Evolutionary conservation across 2,888 invertebrate genomes (phyloP), one percentile per base, ranked within the genome.

Genomic region (Drosophila seclusa): DNA sequence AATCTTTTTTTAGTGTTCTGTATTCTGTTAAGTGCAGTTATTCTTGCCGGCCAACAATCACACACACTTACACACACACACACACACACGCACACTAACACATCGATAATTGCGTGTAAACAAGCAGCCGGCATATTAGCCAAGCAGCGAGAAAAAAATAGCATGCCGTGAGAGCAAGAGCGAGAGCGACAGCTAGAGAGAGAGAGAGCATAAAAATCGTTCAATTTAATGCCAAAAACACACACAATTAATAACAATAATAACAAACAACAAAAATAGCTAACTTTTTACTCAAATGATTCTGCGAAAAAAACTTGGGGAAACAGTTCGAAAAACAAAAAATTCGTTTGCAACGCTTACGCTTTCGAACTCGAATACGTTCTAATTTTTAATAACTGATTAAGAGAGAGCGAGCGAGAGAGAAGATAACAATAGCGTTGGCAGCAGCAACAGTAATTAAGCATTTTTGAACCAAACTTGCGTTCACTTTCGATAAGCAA

Each of bases 101-200:
- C 32, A 61, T 24, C 52, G 62, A 45, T 45, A 45, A 24, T 45
- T 45, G 45, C 16, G 45, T 16, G 45, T 45, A 24, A 45, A 45
- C 38, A 32, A 61, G 42, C 53, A 53, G 38, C 79, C 79, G 79
- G 78, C 82, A 78, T 71, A 81, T 78, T 78, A 78, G 78, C 82
- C 27, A 6, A 40, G 50, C 31, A 32, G 49, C 32, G 36, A 61
- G 68, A 68, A 36, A 48, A 60, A 48, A 40, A 54, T 5, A 60
- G 36, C n/a, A 13, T n/a, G 36, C 18, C 24, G 24, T 18, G 34
- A 6, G 54, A 34, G 68, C 13, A 48, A 49, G 62, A 48, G 40
- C 24, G 29, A 24, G 13, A 38, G 54, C n/a, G 29, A 48, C 38
- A 16, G 32, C 42, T 32, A 34, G n/a, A 16, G 62, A 52, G 73